These are phyloP conservation scores for Drosophila neonasuta DNA, from an alignment of 2,888 invertebrate species.

Conservation along the genomic window DNA sequence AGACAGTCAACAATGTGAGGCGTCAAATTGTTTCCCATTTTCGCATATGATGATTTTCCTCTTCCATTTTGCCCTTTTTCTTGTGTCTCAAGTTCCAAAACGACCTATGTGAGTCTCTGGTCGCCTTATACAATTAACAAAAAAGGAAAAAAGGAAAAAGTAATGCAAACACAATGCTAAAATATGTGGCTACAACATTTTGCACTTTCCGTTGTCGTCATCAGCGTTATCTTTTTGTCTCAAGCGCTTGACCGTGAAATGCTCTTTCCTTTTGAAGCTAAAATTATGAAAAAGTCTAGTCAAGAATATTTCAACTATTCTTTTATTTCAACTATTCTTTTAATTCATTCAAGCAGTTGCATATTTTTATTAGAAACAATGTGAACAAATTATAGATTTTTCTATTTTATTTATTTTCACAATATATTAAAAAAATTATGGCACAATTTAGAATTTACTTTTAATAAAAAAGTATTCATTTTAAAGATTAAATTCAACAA, in stretches of 20 bases:
- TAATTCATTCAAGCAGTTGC: too few relatives aligned
- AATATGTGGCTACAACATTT: slow-evolving; percentile 63
- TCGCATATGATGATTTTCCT: slow-evolving; percentile 55
- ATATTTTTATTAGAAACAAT: too few relatives aligned
- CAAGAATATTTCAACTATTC: neutral
- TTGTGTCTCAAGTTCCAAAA: slow-evolving; percentile 14
- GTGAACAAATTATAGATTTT: too few relatives aligned
- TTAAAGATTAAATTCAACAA: too few relatives aligned
- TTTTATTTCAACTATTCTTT: neutral
- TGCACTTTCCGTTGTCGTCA: slow-evolving; percentile 50
- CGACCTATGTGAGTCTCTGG: slow-evolving; percentile 29
- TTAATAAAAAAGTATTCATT: too few relatives aligned
- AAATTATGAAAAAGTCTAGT: too few relatives aligned
- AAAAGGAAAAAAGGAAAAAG: slow-evolving; percentile 16
- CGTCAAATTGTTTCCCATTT: slow-evolving; percentile 42
- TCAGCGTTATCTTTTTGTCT: slow-evolving; percentile 21
- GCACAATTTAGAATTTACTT: too few relatives aligned
- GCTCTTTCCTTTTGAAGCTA: slow-evolving; percentile 12
- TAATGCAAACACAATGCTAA: slow-evolving; percentile 35
- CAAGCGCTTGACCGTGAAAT: slow-evolving; percentile 47
- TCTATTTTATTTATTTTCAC: too few relatives aligned
- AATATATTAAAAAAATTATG: too few relatives aligned
- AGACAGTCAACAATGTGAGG: slow-evolving; percentile 23
- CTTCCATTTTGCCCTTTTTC: slow-evolving; percentile 14
- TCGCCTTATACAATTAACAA: slow-evolving; percentile 58